A percentile compares a stretch with the other conserved stretches of the same genome.
Evolutionary conservation across 2,888 invertebrate genomes (phyloP).

Genomic region (Anaspis maculata): DNA sequence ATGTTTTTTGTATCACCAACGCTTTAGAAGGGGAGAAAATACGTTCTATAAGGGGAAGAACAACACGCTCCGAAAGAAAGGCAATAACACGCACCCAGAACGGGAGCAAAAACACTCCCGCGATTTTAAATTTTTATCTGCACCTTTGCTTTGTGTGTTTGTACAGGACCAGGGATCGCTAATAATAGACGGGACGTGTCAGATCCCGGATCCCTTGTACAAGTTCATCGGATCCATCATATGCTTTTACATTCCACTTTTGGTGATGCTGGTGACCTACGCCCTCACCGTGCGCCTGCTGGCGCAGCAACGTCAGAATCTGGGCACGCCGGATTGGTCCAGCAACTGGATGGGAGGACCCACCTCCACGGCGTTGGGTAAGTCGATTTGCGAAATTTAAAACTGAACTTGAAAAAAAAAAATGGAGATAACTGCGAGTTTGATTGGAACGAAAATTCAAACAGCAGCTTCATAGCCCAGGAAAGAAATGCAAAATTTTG

Average conservation of each 20-base stretch:
- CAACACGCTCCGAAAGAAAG: no score
- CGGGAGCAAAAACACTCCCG: not conserved
- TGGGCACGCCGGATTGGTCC: conserved; percentile 61
- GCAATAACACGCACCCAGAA: no score
- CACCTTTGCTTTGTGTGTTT: conserved; percentile 24
- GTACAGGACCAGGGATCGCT: conserved; percentile 73
- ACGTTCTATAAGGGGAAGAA: no score
- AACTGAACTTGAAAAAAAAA: no score
- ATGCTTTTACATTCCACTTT: conserved; percentile 91
- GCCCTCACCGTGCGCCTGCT: conserved; percentile 82
- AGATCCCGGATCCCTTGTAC: conserved; percentile 81
- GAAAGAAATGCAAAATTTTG: no score
- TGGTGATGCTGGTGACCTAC: conserved; percentile 93
- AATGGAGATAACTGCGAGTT: no score
- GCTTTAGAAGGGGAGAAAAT: no score
- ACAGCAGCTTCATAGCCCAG: no score
- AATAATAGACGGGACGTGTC: conserved; percentile 74
- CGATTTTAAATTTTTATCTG: not conserved
- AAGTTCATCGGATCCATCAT: conserved; percentile 90
- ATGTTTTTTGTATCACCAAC: no score
- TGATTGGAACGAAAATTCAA: no score
- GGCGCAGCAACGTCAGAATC: conserved; percentile 72
- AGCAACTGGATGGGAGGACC: conserved; percentile 64
- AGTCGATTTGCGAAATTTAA: no score
- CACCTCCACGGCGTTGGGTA: conserved; percentile 28